phyloP scores from a whole-genome alignment of 2,113 vertebrate species.

The Onychorhynchus coronatus region DNA sequence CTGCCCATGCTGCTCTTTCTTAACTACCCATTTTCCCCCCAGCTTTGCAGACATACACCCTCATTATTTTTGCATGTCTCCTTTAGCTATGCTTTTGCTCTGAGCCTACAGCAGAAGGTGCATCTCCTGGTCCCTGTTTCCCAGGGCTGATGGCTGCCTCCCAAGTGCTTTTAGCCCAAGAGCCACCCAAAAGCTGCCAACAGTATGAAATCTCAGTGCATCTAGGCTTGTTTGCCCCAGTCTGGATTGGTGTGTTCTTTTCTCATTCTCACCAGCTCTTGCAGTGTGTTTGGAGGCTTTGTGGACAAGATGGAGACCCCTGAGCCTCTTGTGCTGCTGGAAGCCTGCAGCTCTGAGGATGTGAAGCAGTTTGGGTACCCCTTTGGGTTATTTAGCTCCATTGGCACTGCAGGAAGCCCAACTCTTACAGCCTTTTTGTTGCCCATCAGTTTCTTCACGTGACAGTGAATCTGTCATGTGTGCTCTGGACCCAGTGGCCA shows the following conservation, averaged over 20 bases:
- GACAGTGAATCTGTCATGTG: fast-evolving
- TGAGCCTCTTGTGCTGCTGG: neutral
- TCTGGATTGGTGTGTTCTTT: neutral
- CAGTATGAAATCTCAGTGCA: neutral
- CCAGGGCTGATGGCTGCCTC: neutral
- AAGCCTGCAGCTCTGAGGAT: neutral
- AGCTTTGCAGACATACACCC: neutral
- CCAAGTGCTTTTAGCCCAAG: neutral
- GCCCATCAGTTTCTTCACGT: neutral
- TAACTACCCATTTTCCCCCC: neutral
- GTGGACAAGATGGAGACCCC: neutral
- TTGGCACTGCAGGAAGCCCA: neutral
- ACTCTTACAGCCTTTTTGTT: neutral
- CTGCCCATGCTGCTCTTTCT: neutral
- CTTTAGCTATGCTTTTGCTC: neutral
- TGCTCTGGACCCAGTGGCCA: neutral
- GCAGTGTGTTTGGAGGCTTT: neutral
- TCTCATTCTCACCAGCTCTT: neutral
- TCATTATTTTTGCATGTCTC: neutral
- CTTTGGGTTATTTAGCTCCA: neutral
- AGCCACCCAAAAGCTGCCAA: neutral
- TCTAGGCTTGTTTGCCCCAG: neutral
- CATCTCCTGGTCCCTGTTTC: neutral
- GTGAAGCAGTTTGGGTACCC: neutral
- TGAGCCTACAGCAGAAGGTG: neutral